Conservation (phyloP, 2,888 invertebrate genomes). For the Resseliella maxima region DNA sequence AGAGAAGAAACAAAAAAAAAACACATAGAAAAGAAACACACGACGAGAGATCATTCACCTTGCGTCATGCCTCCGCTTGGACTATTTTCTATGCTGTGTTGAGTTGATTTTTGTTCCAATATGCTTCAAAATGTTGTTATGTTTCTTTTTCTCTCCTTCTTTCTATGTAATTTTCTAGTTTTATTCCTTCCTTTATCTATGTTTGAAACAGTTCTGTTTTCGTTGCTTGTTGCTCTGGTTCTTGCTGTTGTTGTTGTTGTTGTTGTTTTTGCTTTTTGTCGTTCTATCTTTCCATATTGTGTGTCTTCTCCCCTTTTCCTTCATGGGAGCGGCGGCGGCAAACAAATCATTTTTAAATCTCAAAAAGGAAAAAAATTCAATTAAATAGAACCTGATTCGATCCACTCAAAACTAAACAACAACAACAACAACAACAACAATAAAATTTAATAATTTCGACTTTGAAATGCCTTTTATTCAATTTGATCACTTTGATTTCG, state of each 20-base stretch:
- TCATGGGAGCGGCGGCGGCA: slow-evolving; percentile 4
- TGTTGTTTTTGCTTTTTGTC: not conserved
- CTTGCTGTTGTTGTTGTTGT: not conserved
- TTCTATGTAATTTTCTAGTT: slow-evolving; percentile 46
- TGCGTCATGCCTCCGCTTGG: slow-evolving; percentile 45
- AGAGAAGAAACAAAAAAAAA: not conserved
- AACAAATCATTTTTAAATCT: slow-evolving; percentile 45
- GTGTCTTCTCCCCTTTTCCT: slow-evolving; percentile 30
- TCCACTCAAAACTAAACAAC: not conserved
- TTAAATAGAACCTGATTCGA: slow-evolving; percentile 27
- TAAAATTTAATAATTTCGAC: not conserved
- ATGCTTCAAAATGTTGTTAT: slow-evolving; percentile 45
- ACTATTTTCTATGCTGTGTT: slow-evolving; percentile 49
- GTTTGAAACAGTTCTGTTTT: not conserved
- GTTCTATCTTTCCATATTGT: not conserved
- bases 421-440: not conserved
- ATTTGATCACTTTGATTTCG: not conserved
- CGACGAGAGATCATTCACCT: slow-evolving; percentile 55
- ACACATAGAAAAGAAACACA: slow-evolving; percentile 1
- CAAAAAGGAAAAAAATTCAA: slow-evolving; percentile 21
- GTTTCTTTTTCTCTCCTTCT: not conserved
- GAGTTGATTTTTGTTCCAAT: slow-evolving; percentile 21
- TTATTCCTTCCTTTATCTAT: slow-evolving; percentile 31
- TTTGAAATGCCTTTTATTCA: not conserved
- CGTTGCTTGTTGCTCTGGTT: not conserved